phyloP scores from a whole-genome alignment of 2,888 invertebrate species.

The Nemurella pictetii region DNA sequence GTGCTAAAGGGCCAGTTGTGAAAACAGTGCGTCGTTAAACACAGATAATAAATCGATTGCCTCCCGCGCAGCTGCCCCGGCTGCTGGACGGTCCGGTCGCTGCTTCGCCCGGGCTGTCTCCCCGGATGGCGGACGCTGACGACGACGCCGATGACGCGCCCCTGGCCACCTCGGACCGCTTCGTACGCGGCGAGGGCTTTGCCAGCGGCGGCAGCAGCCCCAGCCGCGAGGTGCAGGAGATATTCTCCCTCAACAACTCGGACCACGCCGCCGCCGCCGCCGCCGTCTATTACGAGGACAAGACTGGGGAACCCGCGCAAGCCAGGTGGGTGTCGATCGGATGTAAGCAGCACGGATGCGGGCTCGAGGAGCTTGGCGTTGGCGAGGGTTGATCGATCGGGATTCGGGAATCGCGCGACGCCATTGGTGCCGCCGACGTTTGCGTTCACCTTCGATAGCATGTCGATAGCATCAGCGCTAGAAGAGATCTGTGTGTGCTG shows the following conservation, averaged over 20 bases:
- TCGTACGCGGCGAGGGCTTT: slow-evolving; percentile 51
- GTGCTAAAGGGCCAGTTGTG: too few relatives aligned
- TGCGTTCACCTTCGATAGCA: too few relatives aligned
- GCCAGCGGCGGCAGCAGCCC: slow-evolving; percentile 87
- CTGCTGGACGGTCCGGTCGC: not conserved
- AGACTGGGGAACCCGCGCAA: not conserved
- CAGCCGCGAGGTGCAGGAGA: slow-evolving; percentile 87
- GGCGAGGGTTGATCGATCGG: too few relatives aligned
- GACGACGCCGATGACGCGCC: slow-evolving; percentile 18
- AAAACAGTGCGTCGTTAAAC: too few relatives aligned
- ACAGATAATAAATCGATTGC: too few relatives aligned
- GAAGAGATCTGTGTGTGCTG: not conserved
- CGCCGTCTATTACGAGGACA: slow-evolving; percentile 24
- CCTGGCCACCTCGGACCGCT: slow-evolving; percentile 34
- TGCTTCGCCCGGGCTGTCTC: not conserved
- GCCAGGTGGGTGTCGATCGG: not conserved
- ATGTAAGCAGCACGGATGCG: too few relatives aligned
- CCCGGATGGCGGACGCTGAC: not conserved
- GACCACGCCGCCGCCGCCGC: slow-evolving; percentile 20
- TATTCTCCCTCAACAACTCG: slow-evolving; percentile 60
- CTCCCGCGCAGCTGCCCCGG: not conserved
- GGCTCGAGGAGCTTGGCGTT: too few relatives aligned
- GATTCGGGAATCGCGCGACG: too few relatives aligned
- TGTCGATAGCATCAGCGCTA: too few relatives aligned
- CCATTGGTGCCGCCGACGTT: too few relatives aligned